Conservation (phyloP, 1,140 invertebrate species). For the Metopolophium dirhodum region DNA sequence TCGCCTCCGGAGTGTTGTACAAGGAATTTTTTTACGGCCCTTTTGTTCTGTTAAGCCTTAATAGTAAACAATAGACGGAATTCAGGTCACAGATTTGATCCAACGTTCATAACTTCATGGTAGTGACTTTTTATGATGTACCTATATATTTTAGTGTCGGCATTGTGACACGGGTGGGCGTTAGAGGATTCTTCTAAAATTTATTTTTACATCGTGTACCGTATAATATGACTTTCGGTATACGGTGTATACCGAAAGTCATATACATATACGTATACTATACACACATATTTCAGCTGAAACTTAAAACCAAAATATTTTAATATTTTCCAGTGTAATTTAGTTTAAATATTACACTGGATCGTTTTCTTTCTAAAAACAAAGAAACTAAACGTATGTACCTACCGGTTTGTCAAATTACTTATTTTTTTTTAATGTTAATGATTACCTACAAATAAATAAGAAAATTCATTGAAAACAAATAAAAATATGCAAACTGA, state of each 20-base stretch:
- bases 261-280: no score
- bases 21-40: slow-evolving; percentile 37
- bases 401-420: no score
- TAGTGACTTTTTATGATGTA: slow-evolving; percentile 36
- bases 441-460: no score
- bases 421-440: no score
- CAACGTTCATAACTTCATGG: slow-evolving; percentile 12
- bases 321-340: neutral
- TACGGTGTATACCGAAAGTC: neutral
- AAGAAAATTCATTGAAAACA: no score
- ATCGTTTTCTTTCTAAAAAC: no score
- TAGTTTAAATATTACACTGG: neutral
- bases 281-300: neutral
- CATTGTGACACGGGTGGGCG: neutral
- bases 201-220: neutral
- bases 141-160: slow-evolving; percentile 48
- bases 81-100: slow-evolving; percentile 50
- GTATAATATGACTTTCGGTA: neutral
- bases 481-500: neutral
- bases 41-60: slow-evolving; percentile 25
- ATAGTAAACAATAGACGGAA: slow-evolving; percentile 47
- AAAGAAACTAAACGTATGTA: no score
- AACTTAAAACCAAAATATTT: neutral
- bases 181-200: neutral
- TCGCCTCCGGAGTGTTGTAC: slow-evolving; percentile 34